Conservation (phyloP, 92 coral and sea anemone species). For the Phenganax subtilis region DNA sequence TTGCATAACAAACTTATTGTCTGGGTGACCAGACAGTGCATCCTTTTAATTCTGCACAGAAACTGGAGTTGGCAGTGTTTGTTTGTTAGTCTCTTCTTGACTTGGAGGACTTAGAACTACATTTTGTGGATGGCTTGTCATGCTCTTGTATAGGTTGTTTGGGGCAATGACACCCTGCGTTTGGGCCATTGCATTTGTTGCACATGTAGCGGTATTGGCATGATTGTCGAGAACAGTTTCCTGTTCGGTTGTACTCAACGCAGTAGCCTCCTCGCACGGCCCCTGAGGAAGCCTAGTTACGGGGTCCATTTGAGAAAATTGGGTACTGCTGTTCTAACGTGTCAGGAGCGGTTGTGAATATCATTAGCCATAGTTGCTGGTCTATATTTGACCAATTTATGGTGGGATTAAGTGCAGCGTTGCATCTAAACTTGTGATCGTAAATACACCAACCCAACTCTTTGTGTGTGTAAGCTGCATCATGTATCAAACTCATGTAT, state of each 20-base stretch:
- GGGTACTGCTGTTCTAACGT: slow-evolving; percentile 41
- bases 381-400: slow-evolving; percentile 41
- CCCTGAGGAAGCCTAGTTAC: not conserved
- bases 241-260: no score
- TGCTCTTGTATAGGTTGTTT: no score
- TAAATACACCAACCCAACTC: slow-evolving; percentile 43
- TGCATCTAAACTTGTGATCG: slow-evolving; percentile 41
- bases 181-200: no score
- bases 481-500: slow-evolving; percentile 42
- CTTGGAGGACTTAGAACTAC: no score
- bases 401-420: slow-evolving; percentile 34
- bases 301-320: no score
- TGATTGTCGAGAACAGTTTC: no score
- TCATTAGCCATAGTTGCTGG: slow-evolving; percentile 43
- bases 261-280: no score
- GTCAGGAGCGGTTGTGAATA: slow-evolving; percentile 40
- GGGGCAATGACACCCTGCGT: no score
- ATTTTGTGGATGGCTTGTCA: not conserved
- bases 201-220: no score
- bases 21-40: slow-evolving; percentile 45
- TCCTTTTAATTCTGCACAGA: slow-evolving; percentile 31
- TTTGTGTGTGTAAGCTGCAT: slow-evolving; percentile 46
- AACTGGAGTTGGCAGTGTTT: slow-evolving; percentile 43
- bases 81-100: not conserved
- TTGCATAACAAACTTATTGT: not conserved